Evolutionary conservation across 1,140 invertebrate genomes (phyloP).

Genomic region (Aleiodes sp.): DNA sequence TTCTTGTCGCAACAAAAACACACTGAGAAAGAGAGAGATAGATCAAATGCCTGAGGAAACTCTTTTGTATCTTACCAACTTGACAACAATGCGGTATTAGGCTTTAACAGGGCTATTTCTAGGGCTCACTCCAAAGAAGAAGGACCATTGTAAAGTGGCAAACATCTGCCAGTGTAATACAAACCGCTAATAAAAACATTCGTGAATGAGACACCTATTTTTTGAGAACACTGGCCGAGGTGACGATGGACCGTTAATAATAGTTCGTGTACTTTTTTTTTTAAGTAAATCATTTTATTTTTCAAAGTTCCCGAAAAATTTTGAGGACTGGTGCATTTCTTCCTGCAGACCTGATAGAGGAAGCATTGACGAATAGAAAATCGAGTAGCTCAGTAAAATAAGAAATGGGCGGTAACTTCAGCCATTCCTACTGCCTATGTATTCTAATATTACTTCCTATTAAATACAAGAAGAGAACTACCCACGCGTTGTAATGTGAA

Average conservation of each 20-base stretch:
- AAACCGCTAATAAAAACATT: conserved; percentile 63
- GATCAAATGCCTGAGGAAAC: conserved; percentile 10
- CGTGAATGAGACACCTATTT: background rate
- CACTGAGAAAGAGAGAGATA: background rate
- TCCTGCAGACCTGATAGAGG: too few relatives aligned
- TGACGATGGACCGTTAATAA: background rate
- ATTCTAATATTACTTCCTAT: too few relatives aligned
- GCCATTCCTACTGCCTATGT: too few relatives aligned
- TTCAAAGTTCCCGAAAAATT: too few relatives aligned
- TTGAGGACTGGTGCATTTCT: too few relatives aligned
- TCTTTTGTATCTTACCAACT: conserved; percentile 52
- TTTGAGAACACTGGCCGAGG: background rate
- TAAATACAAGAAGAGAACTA: too few relatives aligned
- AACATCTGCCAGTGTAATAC: conserved; percentile 63
- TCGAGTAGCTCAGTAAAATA: too few relatives aligned
- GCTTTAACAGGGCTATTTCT: conserved; percentile 49
- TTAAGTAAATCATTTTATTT: too few relatives aligned
- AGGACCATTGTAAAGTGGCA: conserved; percentile 48
- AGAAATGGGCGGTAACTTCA: too few relatives aligned
- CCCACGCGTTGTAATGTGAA: too few relatives aligned
- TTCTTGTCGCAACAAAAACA: background rate
- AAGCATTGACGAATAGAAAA: too few relatives aligned
- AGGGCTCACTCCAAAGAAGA: conserved; percentile 47
- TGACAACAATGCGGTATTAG: conserved; percentile 51
- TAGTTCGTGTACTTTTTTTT: too few relatives aligned